Percentiles rank a stretch among this genome's conserved stretches.
Conservation (phyloP, 2,888 invertebrate species). For the Harmothoe impar region DNA sequence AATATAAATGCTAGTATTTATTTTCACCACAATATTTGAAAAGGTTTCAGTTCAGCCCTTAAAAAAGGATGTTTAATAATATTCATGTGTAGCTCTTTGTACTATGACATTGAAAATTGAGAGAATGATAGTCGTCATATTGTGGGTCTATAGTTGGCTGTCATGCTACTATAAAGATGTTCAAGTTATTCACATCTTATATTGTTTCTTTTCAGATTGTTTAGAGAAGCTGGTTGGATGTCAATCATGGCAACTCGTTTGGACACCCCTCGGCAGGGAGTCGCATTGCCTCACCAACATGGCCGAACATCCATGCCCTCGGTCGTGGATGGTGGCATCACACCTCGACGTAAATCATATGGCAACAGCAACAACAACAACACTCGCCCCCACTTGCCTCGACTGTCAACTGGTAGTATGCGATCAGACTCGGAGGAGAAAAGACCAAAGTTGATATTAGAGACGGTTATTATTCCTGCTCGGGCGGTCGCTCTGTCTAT, state of each 20-base stretch:
- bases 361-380: background rate
- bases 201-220: too few species aligned
- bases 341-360: background rate
- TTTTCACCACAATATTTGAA: too few species aligned
- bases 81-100: too few species aligned
- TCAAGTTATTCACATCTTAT: too few species aligned
- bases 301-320: background rate
- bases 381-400: background rate
- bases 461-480: background rate
- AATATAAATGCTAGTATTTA: too few species aligned
- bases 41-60: too few species aligned
- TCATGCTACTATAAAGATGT: too few species aligned
- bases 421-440: background rate
- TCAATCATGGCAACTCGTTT: background rate
- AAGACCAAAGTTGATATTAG: background rate
- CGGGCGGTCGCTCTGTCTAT: conserved; percentile 26
- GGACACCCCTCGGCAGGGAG: background rate
- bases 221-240: too few species aligned
- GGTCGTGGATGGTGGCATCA: background rate
- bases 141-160: too few species aligned
- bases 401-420: background rate
- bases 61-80: too few species aligned
- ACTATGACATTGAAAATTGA: too few species aligned
- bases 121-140: too few species aligned
- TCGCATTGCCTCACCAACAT: background rate